Base-by-base conservation (phyloP, 1,140 invertebrate species). In the Lucilia sericata region DNA sequence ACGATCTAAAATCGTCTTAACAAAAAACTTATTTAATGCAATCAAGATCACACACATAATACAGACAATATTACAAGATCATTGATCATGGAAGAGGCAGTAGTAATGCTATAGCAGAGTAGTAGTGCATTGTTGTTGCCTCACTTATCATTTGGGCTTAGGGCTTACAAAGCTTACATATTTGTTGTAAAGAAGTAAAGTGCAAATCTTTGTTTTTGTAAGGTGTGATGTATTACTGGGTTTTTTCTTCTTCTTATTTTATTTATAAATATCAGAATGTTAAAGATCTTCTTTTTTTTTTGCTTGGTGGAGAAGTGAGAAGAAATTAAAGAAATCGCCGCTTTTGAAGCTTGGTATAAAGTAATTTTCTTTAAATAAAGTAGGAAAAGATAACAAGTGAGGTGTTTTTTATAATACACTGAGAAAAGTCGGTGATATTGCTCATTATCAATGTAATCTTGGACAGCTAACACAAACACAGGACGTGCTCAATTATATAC, bases 41-140 rank as follows among this genome's bases (percentile, higher is more conserved):
- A 80, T 80, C 76, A 80, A 80, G 76, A 80, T 80, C 76, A 80
- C 42, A 80, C 25, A 80, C 76, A 49, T 78, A 51, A 36, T 80
- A 21, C 76, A 80, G 76, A 80, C 76, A 80, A 80, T 13, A 80
- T 80, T 80, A 80, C 76, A 80, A 80, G 76, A 80, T 80, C 76
- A 80, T 80, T 80, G 76, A 80, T 80, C 76, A 80, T 49, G 42
- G 47, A 8, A 49, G 19, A 25, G 42, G 42, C 19, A 60, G 55
- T n/a, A 60, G 34, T 47, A 19, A 17, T n/a, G 19, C 7, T 14
- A 42, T 60, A 60, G 55, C 14, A 17, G 25, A 30, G 25, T 30
- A 30, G 25, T n/a, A 21, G 65, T 70, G n/a, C n/a, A 21, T 5
- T 21, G 65, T 25, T 70, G 65, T 25, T 70, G 17, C n/a, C 55